Conservation (phyloP, 2,797 vertebrate species). For the Macropus fuliginosus region DNA sequence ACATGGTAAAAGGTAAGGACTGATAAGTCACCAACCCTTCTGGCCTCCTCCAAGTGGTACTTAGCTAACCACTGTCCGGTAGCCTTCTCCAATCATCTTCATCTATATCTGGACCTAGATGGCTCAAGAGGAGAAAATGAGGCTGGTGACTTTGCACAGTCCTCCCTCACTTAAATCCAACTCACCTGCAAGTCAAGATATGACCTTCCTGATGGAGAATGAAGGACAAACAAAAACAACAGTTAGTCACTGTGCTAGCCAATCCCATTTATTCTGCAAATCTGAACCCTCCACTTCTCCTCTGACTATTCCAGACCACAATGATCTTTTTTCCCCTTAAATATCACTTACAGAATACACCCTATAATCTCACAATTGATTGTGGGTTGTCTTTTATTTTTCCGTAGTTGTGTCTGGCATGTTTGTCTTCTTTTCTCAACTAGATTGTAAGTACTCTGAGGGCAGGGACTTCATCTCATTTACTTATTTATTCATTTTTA, state of each 20-base stretch:
- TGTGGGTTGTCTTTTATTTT: neutral
- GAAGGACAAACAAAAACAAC: too few relatives aligned
- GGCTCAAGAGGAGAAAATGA: too few relatives aligned
- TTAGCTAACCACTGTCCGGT: too few relatives aligned
- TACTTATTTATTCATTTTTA: neutral
- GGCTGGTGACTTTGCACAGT: too few relatives aligned
- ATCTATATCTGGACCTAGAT: too few relatives aligned
- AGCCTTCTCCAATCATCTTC: too few relatives aligned
- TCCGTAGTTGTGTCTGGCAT: neutral
- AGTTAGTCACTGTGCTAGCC: too few relatives aligned
- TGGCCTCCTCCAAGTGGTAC: neutral
- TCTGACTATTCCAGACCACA: neutral
- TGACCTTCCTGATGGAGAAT: too few relatives aligned
- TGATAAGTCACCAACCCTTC: neutral
- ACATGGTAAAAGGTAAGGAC: neutral
- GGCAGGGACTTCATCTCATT: neutral
- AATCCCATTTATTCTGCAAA: neutral
- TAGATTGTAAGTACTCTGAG: neutral
- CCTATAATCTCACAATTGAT: constrained; percentile 12
- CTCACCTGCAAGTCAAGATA: too few relatives aligned
- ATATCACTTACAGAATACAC: neutral
- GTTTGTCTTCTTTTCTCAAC: neutral
- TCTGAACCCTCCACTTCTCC: neutral
- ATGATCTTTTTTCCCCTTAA: neutral
- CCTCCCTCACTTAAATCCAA: too few relatives aligned